These are phyloP conservation scores for Poeciliopsis occidentalis DNA, from an alignment of 2,113 vertebrate species.

Conservation along the genomic window DNA sequence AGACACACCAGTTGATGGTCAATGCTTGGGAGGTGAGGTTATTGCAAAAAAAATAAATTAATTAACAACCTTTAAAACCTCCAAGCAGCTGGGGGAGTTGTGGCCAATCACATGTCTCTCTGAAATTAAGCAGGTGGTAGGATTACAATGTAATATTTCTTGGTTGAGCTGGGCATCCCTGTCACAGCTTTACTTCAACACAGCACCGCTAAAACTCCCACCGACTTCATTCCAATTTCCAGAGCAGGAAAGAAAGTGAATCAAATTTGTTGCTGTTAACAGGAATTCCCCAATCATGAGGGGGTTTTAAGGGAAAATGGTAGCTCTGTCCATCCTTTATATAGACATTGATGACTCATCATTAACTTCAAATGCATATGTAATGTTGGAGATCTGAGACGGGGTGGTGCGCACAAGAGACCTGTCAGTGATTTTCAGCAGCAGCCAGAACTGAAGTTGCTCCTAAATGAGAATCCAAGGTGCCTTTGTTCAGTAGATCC, in stretches of 20 bases:
- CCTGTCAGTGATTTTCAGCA: constrained; percentile 32
- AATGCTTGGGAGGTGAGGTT: no score
- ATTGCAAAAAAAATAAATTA: no score
- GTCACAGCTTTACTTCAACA: constrained; percentile 70
- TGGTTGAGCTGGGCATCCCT: constrained; percentile 57
- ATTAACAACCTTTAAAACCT: no score
- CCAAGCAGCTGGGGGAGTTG: no score
- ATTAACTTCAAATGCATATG: constrained; percentile 5
- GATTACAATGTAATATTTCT: constrained; percentile 63
- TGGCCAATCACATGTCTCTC: constrained; percentile 12
- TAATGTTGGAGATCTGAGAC: constrained; percentile 11
- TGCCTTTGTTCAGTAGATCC: constrained; percentile 49
- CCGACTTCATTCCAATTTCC: constrained; percentile 56
- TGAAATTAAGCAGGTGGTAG: constrained; percentile 60
- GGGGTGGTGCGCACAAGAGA: constrained; percentile 24
- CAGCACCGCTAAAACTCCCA: constrained; percentile 43
- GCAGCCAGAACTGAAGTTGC: constrained; percentile 20
- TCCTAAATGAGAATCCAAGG: constrained; percentile 34
- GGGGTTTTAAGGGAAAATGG: constrained; percentile 34
- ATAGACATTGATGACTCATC: constrained; percentile 27
- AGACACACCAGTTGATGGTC: no score
- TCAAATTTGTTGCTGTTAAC: constrained; percentile 48
- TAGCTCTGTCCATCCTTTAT: constrained; percentile 40
- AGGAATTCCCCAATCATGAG: constrained; percentile 53
- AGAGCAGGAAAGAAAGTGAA: constrained; percentile 44